A percentile compares a stretch with the other conserved stretches of the same genome.
Evolutionary conservation across 2,888 invertebrate genomes (phyloP).

Genomic region (Carterocephalus palaemon): DNA sequence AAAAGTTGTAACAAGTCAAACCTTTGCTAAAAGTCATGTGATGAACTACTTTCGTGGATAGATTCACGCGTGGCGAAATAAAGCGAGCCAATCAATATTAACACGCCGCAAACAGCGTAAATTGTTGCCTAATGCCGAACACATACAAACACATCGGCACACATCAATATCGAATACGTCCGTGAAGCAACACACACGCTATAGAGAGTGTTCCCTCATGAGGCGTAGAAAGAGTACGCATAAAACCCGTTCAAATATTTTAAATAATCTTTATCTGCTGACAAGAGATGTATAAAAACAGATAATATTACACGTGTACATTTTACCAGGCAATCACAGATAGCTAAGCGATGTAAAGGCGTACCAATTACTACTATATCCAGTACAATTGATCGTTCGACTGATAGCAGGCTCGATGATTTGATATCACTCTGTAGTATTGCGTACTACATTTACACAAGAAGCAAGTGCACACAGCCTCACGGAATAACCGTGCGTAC

Average conservation of each 20-base stretch:
- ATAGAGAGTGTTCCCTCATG: conserved; percentile 51
- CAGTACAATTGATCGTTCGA: conserved; percentile 14
- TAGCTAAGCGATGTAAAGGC: conserved; percentile 14
- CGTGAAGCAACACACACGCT: conserved; percentile 52
- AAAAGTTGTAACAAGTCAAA: conserved; percentile 13
- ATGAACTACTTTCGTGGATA: conserved; percentile 63
- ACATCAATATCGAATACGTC: conserved; percentile 43
- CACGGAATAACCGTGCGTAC: conserved; percentile 36
- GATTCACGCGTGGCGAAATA: conserved; percentile 76
- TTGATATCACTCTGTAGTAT: conserved; percentile 57
- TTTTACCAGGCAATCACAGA: conserved; percentile 1
- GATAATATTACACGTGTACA: conserved; percentile 5
- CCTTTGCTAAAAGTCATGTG: conserved; percentile 30
- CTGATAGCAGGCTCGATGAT: conserved; percentile 18
- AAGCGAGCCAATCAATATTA: conserved; percentile 79
- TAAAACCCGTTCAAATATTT: conserved; percentile 1
- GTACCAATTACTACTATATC: conserved; percentile 19
- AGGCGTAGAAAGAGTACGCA: not conserved
- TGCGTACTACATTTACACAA: conserved; percentile 68
- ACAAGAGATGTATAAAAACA: not conserved
- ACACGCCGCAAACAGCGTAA: conserved; percentile 79
- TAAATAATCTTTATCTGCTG: not conserved
- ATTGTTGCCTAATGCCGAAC: conserved; percentile 78
- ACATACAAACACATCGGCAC: conserved; percentile 44
- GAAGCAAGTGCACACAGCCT: conserved; percentile 54